Percentiles rank a stretch among this genome's conserved stretches.
phyloP scores from a whole-genome alignment of 1,140 invertebrate species.

The Panulirus ornatus region DNA sequence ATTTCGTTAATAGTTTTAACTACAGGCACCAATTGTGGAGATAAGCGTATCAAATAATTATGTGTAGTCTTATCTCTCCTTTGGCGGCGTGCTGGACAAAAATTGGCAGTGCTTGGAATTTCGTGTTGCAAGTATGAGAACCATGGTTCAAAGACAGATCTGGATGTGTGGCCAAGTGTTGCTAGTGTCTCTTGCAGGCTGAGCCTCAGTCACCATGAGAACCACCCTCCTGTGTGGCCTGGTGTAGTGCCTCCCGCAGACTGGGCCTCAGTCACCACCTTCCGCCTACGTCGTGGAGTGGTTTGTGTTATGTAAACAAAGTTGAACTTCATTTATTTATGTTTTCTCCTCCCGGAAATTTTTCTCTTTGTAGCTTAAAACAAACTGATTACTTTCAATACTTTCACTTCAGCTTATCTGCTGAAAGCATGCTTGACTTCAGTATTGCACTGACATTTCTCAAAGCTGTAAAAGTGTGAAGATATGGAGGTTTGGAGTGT shows the following conservation, averaged over 20 bases:
- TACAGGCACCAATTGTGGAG: too few species aligned
- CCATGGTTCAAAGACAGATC: too few species aligned
- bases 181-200: too few species aligned
- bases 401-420: background rate
- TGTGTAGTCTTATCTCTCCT: too few species aligned
- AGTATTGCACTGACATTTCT: background rate
- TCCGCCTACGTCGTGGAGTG: too few species aligned
- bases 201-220: background rate
- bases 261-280: too few species aligned
- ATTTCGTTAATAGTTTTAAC: too few species aligned
- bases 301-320: background rate
- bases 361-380: background rate
- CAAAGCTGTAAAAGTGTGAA: slow-evolving; percentile 36
- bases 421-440: background rate
- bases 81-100: too few species aligned
- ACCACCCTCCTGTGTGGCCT: background rate
- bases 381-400: background rate
- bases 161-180: too few species aligned
- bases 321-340: background rate
- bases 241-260: background rate
- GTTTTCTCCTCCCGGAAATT: background rate
- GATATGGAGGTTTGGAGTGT: slow-evolving; percentile 57
- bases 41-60: too few species aligned
- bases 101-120: too few species aligned
- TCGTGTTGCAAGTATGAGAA: too few species aligned